These are phyloP conservation scores for Pampus argenteus DNA, from an alignment of 2,797 vertebrate species.

Conservation along the genomic window DNA sequence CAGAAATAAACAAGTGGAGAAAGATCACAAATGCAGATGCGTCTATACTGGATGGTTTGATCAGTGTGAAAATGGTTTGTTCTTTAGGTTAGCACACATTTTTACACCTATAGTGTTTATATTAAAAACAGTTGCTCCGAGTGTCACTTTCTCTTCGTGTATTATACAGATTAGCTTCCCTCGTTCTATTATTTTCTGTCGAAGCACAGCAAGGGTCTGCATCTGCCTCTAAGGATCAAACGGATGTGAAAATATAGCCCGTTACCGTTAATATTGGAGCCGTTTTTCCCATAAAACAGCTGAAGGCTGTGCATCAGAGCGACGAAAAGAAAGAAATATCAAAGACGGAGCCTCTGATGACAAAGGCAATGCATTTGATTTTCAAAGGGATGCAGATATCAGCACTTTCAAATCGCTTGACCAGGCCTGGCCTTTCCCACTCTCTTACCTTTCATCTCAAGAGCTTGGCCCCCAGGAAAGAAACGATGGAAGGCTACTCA, in stretches of 20 bases:
- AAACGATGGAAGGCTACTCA: conserved; percentile 77
- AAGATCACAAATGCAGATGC: no score
- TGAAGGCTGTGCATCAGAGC: conserved; percentile 50
- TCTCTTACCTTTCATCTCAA: conserved; percentile 84
- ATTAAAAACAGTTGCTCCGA: not conserved
- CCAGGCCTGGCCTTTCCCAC: conserved; percentile 71
- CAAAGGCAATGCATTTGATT: conserved; percentile 75
- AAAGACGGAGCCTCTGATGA: conserved; percentile 70
- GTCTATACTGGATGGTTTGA: no score
- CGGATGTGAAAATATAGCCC: conserved; percentile 56
- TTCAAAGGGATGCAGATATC: conserved; percentile 87
- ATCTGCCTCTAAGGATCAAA: conserved; percentile 41
- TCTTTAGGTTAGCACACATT: not conserved
- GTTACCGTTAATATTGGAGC: conserved; percentile 50
- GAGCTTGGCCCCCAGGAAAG: conserved; percentile 72
- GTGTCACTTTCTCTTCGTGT: not conserved
- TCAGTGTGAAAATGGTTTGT: not conserved
- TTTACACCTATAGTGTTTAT: not conserved
- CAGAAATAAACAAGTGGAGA: no score
- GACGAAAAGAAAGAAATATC: conserved; percentile 76
- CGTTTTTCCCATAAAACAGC: conserved; percentile 57
- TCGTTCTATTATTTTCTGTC: conserved; percentile 22
- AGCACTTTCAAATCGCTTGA: conserved; percentile 82
- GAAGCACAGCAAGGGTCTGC: conserved; percentile 20
- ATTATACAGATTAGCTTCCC: conserved; percentile 1